Evolutionary conservation across 2,797 vertebrate species (phyloP), one percentile per base, ranked within the genome.

Genomic region (Brachymystax lenok): DNA sequence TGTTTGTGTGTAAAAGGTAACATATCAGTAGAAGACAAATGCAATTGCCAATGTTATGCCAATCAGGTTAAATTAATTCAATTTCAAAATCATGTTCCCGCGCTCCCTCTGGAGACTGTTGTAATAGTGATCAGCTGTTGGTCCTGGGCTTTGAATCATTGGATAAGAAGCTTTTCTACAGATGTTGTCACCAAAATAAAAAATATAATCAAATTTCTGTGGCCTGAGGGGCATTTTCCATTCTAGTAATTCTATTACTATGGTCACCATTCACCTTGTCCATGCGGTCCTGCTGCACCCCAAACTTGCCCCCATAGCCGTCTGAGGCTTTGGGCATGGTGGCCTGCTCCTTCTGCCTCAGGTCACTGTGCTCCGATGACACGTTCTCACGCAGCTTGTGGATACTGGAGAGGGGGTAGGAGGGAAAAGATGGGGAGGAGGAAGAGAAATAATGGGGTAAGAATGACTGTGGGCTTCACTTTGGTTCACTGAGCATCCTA

Each of bases 241-340:
- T 21, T 6, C 59, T 12, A 50, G 35, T 19, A 69, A 6, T 33
- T n/a, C 1, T 46, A 40, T 35, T 46, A 46, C 4, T 16, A 14
- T 66, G 27, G 21, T 64, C n/a, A 17, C 61, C 24, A 64, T n/a
- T 71, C 75, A 63, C 97, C 91, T 96, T 98, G 90, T 99, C 98
- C 98, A 99, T 99, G 10, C 98, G 94, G 77, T 98, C 98, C 76
- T 97, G 96, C 80, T 99, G 97, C 19, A 99, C 93, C 0, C 98
- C 98, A 6, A 98, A 99, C 63, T 94, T 98, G 0, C 98, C 98
- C 5, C 98, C 98, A 0, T 99, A 99, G 51, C 98, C 98, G 0
- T 96, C 96, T 0, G 98, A 98, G 56, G 98, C 97, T 78, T 95
- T 96, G 12, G 98, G 97, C 86, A 96, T 97, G 0, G 79, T 87